Percentiles rank a stretch among this genome's conserved stretches.
Evolutionary conservation across 2,888 invertebrate genomes (phyloP).

Genomic region (Minunthozetes semirufus): DNA sequence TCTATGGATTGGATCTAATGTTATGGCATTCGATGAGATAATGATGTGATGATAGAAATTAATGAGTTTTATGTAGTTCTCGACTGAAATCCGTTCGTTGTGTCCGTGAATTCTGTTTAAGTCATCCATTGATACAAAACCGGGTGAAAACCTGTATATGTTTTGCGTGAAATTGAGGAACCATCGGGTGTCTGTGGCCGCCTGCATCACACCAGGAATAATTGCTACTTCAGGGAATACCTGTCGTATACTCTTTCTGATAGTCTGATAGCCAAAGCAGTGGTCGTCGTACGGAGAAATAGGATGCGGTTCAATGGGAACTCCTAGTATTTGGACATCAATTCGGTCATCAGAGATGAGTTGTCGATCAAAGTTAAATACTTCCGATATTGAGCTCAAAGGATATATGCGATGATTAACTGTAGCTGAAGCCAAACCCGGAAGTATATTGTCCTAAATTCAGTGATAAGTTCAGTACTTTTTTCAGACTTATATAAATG

Average conservation of each 20-base stretch:
- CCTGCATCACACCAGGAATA: constrained; percentile 49
- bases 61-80: constrained; percentile 50
- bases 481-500: no score
- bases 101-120: constrained; percentile 51
- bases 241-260: constrained; percentile 49
- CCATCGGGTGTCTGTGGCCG: constrained; percentile 52
- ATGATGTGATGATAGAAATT: constrained; percentile 53
- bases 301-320: constrained; percentile 47
- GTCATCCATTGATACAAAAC: constrained; percentile 45
- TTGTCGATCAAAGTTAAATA: constrained; percentile 44
- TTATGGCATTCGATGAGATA: constrained; percentile 47
- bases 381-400: constrained; percentile 34
- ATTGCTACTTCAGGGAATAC: constrained; percentile 49
- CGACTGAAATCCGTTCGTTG: constrained; percentile 51
- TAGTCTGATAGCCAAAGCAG: constrained; percentile 49
- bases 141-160: constrained; percentile 52
- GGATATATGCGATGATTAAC: constrained; percentile 53
- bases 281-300: constrained; percentile 49
- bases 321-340: constrained; percentile 34
- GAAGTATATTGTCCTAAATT: constrained; percentile 49
- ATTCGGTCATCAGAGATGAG: constrained; percentile 45
- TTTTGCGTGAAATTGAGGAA: constrained; percentile 49
- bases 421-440: constrained; percentile 49
- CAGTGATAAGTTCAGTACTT: no score
- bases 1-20: constrained; percentile 26